phyloP scores from a whole-genome alignment of 2,888 invertebrate species.

The Chorisops tibialis region DNA sequence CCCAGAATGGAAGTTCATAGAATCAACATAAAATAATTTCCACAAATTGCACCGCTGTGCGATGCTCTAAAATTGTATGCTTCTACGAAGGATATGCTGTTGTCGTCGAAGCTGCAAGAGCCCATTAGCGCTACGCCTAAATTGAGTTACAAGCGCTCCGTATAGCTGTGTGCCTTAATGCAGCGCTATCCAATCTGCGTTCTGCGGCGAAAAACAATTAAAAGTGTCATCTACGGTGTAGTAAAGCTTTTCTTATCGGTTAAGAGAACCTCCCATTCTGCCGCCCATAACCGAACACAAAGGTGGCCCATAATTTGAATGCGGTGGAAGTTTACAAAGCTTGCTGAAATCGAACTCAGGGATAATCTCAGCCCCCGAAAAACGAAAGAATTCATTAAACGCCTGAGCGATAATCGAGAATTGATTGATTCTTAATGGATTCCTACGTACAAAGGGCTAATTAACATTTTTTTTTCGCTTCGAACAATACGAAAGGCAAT shows the following conservation, averaged over 20 bases:
- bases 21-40: slow-evolving; percentile 26
- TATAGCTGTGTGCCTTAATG: neutral
- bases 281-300: neutral
- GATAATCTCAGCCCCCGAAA: slow-evolving; percentile 12
- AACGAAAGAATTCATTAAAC: slow-evolving; percentile 32
- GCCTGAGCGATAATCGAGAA: slow-evolving; percentile 31
- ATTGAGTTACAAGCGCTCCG: slow-evolving; percentile 17
- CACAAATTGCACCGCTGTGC: slow-evolving; percentile 17
- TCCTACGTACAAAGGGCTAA: slow-evolving; percentile 31
- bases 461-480: slow-evolving; percentile 31
- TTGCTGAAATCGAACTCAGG: neutral
- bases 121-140: slow-evolving; percentile 13
- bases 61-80: slow-evolving; percentile 9
- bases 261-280: neutral
- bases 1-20: slow-evolving; percentile 17
- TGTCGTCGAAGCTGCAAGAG: neutral
- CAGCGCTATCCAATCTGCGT: neutral
- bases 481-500: slow-evolving; percentile 17
- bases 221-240: slow-evolving; percentile 15
- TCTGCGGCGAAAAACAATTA: slow-evolving; percentile 13
- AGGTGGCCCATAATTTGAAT: neutral
- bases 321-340: neutral
- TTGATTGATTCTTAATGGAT: slow-evolving; percentile 34
- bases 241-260: slow-evolving; percentile 11
- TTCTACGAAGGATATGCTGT: neutral